These are phyloP conservation scores for Tachuris rubrigastra DNA, from an alignment of 2,113 vertebrate genomes.

Conservation along the genomic window DNA sequence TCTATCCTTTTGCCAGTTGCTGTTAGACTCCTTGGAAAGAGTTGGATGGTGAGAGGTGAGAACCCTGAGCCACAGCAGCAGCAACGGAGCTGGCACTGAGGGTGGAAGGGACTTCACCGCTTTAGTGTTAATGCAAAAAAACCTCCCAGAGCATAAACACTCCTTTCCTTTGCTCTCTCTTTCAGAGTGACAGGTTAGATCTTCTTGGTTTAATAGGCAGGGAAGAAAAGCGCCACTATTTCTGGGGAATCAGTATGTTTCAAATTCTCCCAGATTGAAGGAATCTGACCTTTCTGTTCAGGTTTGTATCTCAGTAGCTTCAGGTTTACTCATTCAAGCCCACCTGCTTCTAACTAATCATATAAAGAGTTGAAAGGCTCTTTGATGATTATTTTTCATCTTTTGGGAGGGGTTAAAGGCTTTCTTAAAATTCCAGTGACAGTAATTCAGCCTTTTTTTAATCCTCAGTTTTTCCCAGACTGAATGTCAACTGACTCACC, in stretches of 20 bases:
- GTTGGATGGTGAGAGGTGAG: neutral
- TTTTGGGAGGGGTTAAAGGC: neutral
- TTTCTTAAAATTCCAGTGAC: neutral
- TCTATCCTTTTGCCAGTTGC: neutral
- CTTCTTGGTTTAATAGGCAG: neutral
- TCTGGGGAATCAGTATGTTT: neutral
- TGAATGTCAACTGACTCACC: neutral
- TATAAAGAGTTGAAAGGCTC: neutral
- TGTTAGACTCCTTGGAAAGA: neutral
- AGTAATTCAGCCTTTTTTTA: neutral
- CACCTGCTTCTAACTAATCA: neutral
- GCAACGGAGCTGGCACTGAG: rapidly evolving
- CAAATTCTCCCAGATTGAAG: neutral
- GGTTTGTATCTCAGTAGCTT: neutral
- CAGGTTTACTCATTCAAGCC: neutral
- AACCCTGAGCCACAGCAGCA: rapidly evolving
- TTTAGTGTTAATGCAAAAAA: neutral
- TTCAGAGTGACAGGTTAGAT: neutral
- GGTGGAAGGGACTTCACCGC: neutral
- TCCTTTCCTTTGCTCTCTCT: neutral
- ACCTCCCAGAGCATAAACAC: neutral
- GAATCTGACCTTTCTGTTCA: neutral
- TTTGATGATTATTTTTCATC: neutral
- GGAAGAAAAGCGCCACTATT: rapidly evolving
- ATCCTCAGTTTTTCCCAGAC: neutral